Base-by-base conservation (phyloP, 2,888 invertebrate species). In the Pseudococcus longispinus region DNA sequence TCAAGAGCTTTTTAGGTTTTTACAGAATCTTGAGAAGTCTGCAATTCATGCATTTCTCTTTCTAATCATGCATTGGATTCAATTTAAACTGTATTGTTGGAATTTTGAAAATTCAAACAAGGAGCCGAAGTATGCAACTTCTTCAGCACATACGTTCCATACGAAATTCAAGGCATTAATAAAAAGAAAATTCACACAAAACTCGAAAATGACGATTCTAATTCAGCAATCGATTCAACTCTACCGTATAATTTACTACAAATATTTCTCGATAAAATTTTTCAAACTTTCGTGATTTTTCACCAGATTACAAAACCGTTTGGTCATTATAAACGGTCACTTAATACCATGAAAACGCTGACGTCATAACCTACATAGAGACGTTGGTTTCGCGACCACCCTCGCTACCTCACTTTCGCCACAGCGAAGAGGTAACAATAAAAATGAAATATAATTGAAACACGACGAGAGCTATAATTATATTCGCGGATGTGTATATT, bases 381-480 rank as follows among this genome's bases (percentile, higher is more conserved):
- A 6, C 29, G 18, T 13, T 29, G 1, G 2, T 65, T 65, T 20
- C 18, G 5, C 70, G 4, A 70, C 70, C 29, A 23, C 60, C 60
- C 55, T 60, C 23, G 60, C 20, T 23, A 23, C 9, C 8, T 9
- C 1, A 60, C 60, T 9, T 23, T 9, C 11, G 44, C n/a, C 44
- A 13, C 9, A 46, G 60, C 1, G 0, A n/a, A n/a, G 60, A 60
- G 70, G 29, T 15, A 70, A 70, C 29, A 29, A 70, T 70, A 29
- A 70, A 70, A 70, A 70, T 29, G 18, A 29, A 70, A 70, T 65
- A 65, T 60, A 29, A 70, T 70, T 20, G 77, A 80, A 80, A 80
- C 77, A 80, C 77, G 29, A 80, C 77, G 29, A 1, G n/a, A 37
- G 37, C 37, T 18, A 29, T 18, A 15, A 70, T 70, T 29, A 70